phyloP scores from a whole-genome alignment of 1,140 invertebrate genomes.

The Arion vulgaris region DNA sequence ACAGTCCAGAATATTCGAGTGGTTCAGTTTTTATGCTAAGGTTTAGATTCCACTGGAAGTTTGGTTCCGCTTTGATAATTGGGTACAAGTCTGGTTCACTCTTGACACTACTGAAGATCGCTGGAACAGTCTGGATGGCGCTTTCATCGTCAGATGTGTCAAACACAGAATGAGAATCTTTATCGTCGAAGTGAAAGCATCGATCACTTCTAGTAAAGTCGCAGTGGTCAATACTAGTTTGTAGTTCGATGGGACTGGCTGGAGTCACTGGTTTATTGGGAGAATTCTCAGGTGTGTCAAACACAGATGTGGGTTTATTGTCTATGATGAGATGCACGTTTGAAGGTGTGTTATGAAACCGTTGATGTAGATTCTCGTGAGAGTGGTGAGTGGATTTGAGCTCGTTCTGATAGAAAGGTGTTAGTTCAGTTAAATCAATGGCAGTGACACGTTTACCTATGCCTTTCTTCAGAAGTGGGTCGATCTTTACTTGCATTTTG shows the following conservation, averaged over 20 bases:
- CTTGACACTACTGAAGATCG: neutral
- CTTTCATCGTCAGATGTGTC: neutral
- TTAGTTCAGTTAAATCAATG: slow-evolving; percentile 32
- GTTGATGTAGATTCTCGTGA: neutral
- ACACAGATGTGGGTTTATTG: slow-evolving; percentile 20
- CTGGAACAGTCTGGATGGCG: neutral
- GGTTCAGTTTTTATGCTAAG: slow-evolving; percentile 22
- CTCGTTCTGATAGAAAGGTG: neutral
- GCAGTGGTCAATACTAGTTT: too few relatives aligned
- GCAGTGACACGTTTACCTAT: slow-evolving; percentile 26
- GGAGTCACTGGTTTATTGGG: slow-evolving; percentile 18
- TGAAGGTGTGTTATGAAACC: neutral
- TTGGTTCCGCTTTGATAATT: neutral
- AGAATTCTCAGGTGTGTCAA: slow-evolving; percentile 35
- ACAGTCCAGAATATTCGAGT: neutral
- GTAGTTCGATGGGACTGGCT: neutral
- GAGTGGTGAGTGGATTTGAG: neutral
- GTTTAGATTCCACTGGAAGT: neutral
- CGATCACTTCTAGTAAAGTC: neutral
- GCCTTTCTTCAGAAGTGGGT: slow-evolving; percentile 18
- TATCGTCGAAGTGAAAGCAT: slow-evolving; percentile 5
- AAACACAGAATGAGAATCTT: neutral
- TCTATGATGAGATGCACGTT: neutral
- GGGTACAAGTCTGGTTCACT: neutral
- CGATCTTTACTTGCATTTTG: slow-evolving; percentile 37